Evolutionary conservation across 2,797 vertebrate genomes (phyloP).

Genomic region (Brachyrhaphis roseni): DNA sequence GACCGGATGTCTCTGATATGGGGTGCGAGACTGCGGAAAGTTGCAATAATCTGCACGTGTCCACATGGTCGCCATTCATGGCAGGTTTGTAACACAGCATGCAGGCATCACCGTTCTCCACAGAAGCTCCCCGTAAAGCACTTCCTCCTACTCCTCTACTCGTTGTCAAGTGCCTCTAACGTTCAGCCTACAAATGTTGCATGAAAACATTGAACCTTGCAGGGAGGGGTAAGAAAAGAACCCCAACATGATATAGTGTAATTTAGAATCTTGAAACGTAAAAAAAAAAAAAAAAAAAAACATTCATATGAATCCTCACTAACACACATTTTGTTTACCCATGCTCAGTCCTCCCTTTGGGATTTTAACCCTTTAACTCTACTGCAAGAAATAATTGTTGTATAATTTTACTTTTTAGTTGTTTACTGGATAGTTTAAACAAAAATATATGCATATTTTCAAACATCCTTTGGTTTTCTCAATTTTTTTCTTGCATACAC

Average conservation of each 20-base stretch:
- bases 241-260: conserved; percentile 49
- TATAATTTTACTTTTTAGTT: background rate
- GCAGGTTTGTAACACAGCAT: conserved; percentile 62
- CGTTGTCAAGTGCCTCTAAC: conserved; percentile 78
- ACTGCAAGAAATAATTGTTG: background rate
- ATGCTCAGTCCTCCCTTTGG: conserved; percentile 41
- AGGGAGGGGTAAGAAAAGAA: conserved; percentile 60
- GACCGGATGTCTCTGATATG: conserved; percentile 63
- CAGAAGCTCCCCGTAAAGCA: conserved; percentile 64
- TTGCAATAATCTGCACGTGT: conserved; percentile 41
- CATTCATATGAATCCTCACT: conserved; percentile 5
- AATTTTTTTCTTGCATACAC: background rate
- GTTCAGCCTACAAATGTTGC: conserved; percentile 71
- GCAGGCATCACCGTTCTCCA: conserved; percentile 69
- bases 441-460: background rate
- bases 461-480: background rate
- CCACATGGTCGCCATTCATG: conserved; percentile 44
- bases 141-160: conserved; percentile 78
- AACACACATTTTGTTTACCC: conserved; percentile 34
- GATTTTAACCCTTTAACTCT: conserved; percentile 45
- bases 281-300: background rate
- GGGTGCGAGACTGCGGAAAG: conserved; percentile 23
- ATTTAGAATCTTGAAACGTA: conserved; percentile 15
- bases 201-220: conserved; percentile 61
- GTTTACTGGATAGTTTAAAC: conserved; percentile 8